Conservation (phyloP, 2,888 invertebrate species). For the Pristionchus maxplancki region DNA sequence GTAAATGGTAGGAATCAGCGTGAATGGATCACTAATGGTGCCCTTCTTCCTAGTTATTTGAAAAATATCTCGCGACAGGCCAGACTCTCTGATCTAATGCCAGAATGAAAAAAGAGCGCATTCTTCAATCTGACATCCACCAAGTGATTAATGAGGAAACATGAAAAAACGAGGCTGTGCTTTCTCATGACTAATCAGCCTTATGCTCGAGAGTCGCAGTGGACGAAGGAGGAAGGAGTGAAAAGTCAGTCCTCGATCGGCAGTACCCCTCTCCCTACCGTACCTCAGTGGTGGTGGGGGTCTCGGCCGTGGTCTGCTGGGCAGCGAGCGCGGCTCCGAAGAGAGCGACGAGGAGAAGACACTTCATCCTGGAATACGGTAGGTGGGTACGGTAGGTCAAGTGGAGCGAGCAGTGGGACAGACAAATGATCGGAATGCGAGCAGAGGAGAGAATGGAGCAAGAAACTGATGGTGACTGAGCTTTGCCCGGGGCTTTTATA, state of each 20-base stretch:
- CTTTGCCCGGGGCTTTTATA: not conserved
- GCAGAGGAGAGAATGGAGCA: not conserved
- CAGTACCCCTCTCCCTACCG: not conserved
- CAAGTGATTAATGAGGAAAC: no score
- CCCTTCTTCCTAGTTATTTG: no score
- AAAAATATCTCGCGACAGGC: no score
- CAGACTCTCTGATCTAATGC: no score
- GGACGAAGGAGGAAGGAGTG: no score
- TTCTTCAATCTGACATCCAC: no score
- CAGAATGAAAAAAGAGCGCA: no score
- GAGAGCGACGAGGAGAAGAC: constrained; percentile 35
- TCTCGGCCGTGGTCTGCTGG: not conserved
- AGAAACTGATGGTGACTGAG: not conserved
- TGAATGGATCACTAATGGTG: no score
- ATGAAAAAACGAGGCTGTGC: no score
- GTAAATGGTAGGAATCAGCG: no score
- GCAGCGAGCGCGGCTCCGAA: constrained; percentile 1
- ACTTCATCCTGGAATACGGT: constrained; percentile 34
- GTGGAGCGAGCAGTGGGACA: not conserved
- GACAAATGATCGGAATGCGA: constrained; percentile 15
- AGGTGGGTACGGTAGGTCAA: constrained; percentile 27
- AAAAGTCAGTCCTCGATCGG: not conserved
- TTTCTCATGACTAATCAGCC: no score
- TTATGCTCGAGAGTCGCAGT: not conserved
- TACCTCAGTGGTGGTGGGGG: constrained; percentile 8